A percentile compares a stretch with the other conserved stretches of the same genome.
phyloP scores from a whole-genome alignment of 30 jellyfish, hydroid and myxozoan genomes.

The Hydractinia echinata region DNA sequence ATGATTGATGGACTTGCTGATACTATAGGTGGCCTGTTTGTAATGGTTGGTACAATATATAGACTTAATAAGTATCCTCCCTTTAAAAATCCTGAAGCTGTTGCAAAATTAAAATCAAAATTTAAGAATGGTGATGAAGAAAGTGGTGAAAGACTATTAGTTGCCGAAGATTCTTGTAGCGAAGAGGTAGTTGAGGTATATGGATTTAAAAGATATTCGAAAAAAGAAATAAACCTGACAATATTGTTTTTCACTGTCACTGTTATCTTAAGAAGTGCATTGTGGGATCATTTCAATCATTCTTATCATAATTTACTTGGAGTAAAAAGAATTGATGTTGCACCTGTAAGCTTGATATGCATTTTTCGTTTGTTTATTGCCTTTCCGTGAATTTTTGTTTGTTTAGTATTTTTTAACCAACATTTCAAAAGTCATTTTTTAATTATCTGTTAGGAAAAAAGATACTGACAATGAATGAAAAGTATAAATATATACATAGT shows the following conservation, averaged over 20 bases:
- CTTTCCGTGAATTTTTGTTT: background rate
- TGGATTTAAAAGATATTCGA: conserved; percentile 45
- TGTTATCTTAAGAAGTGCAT: conserved; percentile 67
- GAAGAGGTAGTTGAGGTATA: conserved; percentile 60
- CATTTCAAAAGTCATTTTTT: background rate
- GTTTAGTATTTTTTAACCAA: background rate
- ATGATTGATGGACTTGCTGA: conserved; percentile 85
- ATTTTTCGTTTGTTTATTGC: background rate
- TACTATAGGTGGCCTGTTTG: conserved; percentile 57
- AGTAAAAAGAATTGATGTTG: conserved; percentile 51
- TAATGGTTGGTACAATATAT: conserved; percentile 50
- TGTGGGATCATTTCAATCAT: conserved; percentile 89
- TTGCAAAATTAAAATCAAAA: conserved; percentile 9
- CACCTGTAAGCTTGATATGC: conserved; percentile 66
- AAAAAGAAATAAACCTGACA: conserved; percentile 65
- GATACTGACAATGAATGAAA: background rate
- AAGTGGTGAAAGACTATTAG: conserved; percentile 59
- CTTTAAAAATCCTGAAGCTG: conserved; percentile 24
- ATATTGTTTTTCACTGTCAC: conserved; percentile 56
- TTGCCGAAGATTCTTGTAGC: conserved; percentile 35
- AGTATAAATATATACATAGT: background rate
- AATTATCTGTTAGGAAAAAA: too few species aligned
- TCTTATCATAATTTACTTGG: conserved; percentile 53
- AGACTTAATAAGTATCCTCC: conserved; percentile 68
- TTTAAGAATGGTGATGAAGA: conserved; percentile 56